These are phyloP conservation scores for Isichthys henryi DNA, from an alignment of 2,113 vertebrate genomes.

Conservation along the genomic window DNA sequence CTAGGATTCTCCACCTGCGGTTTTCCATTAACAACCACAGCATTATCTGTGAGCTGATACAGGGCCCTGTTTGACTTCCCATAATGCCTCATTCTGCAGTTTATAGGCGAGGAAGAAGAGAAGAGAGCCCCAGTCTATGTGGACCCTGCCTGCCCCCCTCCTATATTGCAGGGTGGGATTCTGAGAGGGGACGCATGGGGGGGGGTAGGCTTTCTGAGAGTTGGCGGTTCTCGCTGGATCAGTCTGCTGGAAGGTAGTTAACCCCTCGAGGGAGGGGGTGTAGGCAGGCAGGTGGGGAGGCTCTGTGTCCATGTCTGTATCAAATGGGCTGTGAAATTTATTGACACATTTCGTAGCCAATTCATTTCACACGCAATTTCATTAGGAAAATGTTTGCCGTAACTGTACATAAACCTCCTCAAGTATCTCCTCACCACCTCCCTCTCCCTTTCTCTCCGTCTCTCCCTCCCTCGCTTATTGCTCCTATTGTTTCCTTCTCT, in stretches of 20 bases:
- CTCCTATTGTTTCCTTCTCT: not conserved
- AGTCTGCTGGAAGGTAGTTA: not conserved
- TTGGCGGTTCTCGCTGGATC: not conserved
- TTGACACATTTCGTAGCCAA: constrained; percentile 1
- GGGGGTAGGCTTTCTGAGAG: not conserved
- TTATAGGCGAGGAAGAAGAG: not conserved
- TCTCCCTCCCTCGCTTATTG: not conserved
- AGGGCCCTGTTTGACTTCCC: not conserved
- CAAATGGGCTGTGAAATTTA: constrained; percentile 6
- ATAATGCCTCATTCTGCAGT: not conserved
- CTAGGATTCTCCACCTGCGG: not conserved
- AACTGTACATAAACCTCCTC: not conserved
- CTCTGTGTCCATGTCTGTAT: not conserved
- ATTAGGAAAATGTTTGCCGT: constrained; percentile 1
- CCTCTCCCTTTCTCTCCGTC: not conserved
- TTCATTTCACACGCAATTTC: constrained; percentile 3
- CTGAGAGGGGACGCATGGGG: not conserved
- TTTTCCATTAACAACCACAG: not conserved
- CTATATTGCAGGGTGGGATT: not conserved
- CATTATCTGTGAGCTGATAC: not conserved
- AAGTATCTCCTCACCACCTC: not conserved
- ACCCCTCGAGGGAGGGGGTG: not conserved
- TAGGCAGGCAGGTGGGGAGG: not conserved
- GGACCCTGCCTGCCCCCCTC: not conserved
- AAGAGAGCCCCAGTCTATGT: not conserved